Conservation (phyloP, 2,797 vertebrate genomes). For the Florisuga fusca region DNA sequence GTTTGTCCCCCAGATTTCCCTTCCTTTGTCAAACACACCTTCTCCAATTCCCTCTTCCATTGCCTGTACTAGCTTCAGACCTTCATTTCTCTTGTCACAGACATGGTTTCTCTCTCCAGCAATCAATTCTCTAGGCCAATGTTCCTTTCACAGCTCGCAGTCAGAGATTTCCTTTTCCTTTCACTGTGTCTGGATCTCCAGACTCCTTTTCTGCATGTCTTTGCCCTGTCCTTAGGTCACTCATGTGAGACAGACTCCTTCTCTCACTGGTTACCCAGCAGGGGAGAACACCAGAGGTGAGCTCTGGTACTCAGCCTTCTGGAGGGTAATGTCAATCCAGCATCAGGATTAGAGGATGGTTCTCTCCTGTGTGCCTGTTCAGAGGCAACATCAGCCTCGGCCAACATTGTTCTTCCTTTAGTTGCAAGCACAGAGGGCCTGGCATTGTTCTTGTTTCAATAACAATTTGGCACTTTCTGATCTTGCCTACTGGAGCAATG, state of each 20-base stretch:
- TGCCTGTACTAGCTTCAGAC: not conserved
- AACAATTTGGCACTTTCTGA: too few relatives aligned
- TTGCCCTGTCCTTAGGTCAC: not conserved
- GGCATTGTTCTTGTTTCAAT: too few relatives aligned
- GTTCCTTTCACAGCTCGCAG: not conserved
- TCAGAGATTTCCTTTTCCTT: not conserved
- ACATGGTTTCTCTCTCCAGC: not conserved
- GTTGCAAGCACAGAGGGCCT: too few relatives aligned
- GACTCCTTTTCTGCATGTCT: not conserved
- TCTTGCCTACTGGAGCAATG: too few relatives aligned
- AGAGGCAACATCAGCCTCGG: too few relatives aligned
- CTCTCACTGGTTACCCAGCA: rapidly evolving
- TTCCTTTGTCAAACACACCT: not conserved
- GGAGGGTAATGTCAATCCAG: not conserved
- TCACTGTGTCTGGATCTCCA: not conserved
- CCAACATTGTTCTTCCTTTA: too few relatives aligned
- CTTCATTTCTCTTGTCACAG: not conserved
- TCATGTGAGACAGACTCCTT: not conserved
- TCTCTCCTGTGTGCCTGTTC: not conserved
- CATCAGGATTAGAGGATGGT: not conserved
- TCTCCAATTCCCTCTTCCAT: not conserved
- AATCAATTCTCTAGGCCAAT: not conserved
- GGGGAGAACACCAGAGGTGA: not conserved
- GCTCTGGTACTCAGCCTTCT: not conserved
- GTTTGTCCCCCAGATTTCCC: not conserved